Evolutionary conservation across 2,888 invertebrate species (phyloP).

Genomic region (Hydrotaea diabolus): DNA sequence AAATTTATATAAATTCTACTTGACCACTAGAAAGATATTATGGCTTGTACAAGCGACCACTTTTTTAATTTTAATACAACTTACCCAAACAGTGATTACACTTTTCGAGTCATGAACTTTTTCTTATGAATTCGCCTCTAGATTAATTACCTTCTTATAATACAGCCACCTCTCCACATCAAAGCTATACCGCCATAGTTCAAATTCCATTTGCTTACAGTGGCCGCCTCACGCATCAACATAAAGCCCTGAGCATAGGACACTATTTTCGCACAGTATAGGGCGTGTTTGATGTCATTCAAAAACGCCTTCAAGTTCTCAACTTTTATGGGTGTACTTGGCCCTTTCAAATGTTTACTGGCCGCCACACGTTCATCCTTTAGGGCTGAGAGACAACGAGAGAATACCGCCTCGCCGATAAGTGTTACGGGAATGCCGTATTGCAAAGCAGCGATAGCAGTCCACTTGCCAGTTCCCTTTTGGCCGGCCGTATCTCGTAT

Average conservation of each 20-base stretch:
- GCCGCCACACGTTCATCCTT: slow-evolving; percentile 93
- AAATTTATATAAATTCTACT: too few species aligned
- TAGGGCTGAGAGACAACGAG: slow-evolving; percentile 95
- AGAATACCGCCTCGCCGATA: slow-evolving; percentile 99
- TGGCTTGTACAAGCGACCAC: too few species aligned
- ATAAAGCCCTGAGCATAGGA: slow-evolving; percentile 99
- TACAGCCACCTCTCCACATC: slow-evolving; percentile 99
- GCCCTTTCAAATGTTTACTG: slow-evolving; percentile 88
- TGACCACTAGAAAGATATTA: too few species aligned
- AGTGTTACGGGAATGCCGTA: slow-evolving; percentile 98
- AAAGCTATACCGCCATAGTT: slow-evolving; percentile 99
- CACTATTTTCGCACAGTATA: slow-evolving; percentile 98
- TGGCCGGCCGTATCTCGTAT: slow-evolving; percentile 98
- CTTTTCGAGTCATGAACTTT: not conserved
- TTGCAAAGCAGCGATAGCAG: slow-evolving; percentile 96
- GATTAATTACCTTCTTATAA: slow-evolving; percentile 90
- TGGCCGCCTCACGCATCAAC: slow-evolving; percentile 95
- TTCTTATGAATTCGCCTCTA: too few species aligned
- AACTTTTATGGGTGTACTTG: slow-evolving; percentile 83
- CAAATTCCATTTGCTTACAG: slow-evolving; percentile 94
- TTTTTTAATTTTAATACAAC: too few species aligned
- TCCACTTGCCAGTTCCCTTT: slow-evolving; percentile 99
- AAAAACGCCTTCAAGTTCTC: slow-evolving; percentile 91
- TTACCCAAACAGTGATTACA: too few species aligned
- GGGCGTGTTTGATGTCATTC: slow-evolving; percentile 91